A percentile compares a stretch with the other conserved stretches of the same genome.
Conservation (phyloP, 2,888 invertebrate species). For the Cantharis rustica region DNA sequence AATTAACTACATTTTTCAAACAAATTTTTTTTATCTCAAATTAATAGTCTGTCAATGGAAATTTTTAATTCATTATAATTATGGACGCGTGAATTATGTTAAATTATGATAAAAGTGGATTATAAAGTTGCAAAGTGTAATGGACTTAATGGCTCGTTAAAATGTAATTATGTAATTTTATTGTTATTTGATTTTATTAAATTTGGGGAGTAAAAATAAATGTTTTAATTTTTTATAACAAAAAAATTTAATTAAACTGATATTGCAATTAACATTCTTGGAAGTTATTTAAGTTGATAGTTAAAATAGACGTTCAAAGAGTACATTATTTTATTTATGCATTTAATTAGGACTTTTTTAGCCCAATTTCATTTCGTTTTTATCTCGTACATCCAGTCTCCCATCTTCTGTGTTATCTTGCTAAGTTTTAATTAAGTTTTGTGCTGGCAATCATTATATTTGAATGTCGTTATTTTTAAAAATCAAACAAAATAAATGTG, state of each 20-base stretch:
- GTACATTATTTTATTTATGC: not conserved
- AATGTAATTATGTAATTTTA: not conserved
- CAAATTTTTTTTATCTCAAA: not conserved
- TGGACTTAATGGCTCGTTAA: not conserved
- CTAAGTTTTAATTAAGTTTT: slow-evolving; percentile 30
- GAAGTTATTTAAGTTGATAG: not conserved
- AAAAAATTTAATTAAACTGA: not conserved
- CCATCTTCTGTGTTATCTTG: slow-evolving; percentile 19
- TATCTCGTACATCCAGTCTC: slow-evolving; percentile 4
- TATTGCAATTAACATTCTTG: not conserved
- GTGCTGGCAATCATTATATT: slow-evolving; percentile 23
- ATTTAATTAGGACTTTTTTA: slow-evolving; percentile 16
- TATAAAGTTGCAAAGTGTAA: not conserved
- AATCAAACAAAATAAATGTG: not conserved
- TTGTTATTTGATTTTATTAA: not conserved
- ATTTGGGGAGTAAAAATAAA: not conserved
- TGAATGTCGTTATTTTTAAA: not conserved
- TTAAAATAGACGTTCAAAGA: not conserved
- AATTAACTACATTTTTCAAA: not conserved
- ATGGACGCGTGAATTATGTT: not conserved
- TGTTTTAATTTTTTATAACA: not conserved
- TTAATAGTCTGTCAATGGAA: not conserved
- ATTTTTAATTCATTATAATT: not conserved
- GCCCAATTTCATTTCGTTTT: slow-evolving; percentile 15
- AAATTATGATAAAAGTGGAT: not conserved